Evolutionary conservation across 2,888 invertebrate genomes (phyloP).

Genomic region (Clivina fossor): DNA sequence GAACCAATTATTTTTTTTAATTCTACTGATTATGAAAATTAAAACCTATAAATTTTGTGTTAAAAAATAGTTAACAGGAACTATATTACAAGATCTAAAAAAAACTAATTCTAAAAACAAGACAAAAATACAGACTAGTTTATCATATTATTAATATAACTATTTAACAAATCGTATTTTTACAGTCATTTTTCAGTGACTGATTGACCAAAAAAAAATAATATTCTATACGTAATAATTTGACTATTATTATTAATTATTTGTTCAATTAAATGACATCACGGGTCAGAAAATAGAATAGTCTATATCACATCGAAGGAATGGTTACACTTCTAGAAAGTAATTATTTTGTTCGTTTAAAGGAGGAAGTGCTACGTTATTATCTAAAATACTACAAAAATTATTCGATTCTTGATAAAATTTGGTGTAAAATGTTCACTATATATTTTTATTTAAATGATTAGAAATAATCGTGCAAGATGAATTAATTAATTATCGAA

Average conservation of each 20-base stretch:
- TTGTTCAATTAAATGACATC: slow-evolving; percentile 12
- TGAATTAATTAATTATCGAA: slow-evolving; percentile 23
- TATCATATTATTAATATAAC: slow-evolving; percentile 10
- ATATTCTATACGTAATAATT: not conserved
- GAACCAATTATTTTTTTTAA: no score
- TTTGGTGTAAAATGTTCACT: slow-evolving; percentile 19
- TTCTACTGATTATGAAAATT: no score
- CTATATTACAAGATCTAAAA: no score
- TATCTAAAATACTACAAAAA: slow-evolving; percentile 20
- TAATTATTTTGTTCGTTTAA: slow-evolving; percentile 16
- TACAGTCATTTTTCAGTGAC: slow-evolving; percentile 1
- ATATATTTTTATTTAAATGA: slow-evolving; percentile 17
- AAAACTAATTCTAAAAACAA: no score
- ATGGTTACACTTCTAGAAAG: slow-evolving; percentile 21
- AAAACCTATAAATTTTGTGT: no score
- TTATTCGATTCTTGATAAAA: slow-evolving; percentile 18
- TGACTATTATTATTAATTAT: not conserved
- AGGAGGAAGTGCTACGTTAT: slow-evolving; percentile 29
- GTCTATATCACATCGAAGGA: slow-evolving; percentile 30
- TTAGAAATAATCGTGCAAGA: slow-evolving; percentile 19
- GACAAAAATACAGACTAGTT: no score
- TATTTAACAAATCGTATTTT: slow-evolving; percentile 25
- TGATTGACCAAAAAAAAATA: not conserved
- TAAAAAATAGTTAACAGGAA: no score
- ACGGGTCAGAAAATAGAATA: slow-evolving; percentile 29